phyloP scores from a whole-genome alignment of 2,113 vertebrate species.

The Anolis sagrei region DNA sequence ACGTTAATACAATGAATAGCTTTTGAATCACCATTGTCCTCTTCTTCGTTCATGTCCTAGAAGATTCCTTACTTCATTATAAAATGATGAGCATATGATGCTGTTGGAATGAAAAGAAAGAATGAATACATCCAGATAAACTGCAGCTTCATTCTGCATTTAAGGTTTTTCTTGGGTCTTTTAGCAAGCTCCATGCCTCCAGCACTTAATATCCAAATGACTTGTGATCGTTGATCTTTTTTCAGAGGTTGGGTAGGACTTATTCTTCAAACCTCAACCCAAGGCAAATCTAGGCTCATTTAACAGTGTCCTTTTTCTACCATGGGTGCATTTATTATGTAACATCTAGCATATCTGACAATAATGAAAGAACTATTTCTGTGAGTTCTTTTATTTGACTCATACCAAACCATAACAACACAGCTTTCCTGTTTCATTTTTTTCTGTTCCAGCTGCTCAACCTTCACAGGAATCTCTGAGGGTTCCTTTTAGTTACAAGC shows the following conservation, averaged over 20 bases:
- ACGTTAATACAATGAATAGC: not conserved
- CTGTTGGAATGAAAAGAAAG: slow-evolving; percentile 18
- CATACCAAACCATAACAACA: not conserved
- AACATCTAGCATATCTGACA: not conserved
- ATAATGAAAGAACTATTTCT: not conserved
- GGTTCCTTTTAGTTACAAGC: slow-evolving; percentile 25
- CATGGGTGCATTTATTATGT: slow-evolving; percentile 35
- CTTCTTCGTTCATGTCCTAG: not conserved
- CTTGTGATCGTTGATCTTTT: slow-evolving; percentile 22
- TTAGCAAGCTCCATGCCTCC: not conserved
- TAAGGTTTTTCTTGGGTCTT: slow-evolving; percentile 38
- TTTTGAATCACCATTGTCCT: not conserved
- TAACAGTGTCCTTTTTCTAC: not conserved
- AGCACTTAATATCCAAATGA: slow-evolving; percentile 33
- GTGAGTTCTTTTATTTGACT: not conserved
- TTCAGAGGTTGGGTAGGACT: slow-evolving; percentile 7
- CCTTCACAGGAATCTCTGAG: slow-evolving; percentile 27
- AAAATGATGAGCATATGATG: not conserved
- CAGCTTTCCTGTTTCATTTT: not conserved
- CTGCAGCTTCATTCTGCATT: not conserved
- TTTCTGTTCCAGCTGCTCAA: slow-evolving; percentile 11
- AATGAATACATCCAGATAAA: slow-evolving; percentile 32
- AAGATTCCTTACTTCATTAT: not conserved
- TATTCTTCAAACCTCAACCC: too few relatives aligned
- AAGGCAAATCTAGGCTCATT: slow-evolving; percentile 1